Evolutionary conservation across 2,797 vertebrate species (phyloP).

Genomic region (Mallotus villosus): DNA sequence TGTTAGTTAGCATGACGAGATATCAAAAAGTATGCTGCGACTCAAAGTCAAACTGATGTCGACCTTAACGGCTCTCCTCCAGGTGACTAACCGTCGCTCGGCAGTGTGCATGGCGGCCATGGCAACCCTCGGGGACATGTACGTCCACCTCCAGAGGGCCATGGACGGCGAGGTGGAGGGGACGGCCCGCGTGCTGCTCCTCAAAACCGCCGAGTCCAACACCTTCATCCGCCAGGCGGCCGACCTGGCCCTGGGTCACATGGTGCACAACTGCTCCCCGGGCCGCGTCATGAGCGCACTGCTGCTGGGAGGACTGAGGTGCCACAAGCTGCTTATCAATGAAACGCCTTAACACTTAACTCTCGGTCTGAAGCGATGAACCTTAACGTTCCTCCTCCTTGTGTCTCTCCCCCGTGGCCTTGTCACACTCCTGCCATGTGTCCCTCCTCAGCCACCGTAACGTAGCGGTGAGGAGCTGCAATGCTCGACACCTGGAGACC

Average conservation of each 20-base stretch:
- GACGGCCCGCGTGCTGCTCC: constrained; percentile 74
- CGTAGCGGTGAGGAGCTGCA: constrained; percentile 69
- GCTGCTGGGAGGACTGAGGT: constrained; percentile 79
- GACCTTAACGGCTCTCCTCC: constrained; percentile 7
- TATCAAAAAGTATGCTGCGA: no score
- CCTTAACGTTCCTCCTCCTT: no score
- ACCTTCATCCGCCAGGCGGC: constrained; percentile 81
- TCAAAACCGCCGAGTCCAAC: constrained; percentile 79
- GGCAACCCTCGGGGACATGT: constrained; percentile 77
- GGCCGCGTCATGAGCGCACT: constrained; percentile 73
- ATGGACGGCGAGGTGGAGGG: constrained; percentile 81
- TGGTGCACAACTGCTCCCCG: constrained; percentile 78
- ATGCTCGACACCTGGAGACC: constrained; percentile 72
- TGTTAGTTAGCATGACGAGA: neutral
- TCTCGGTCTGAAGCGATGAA: no score
- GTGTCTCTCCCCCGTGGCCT: neutral
- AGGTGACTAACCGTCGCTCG: constrained; percentile 82
- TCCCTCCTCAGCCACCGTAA: constrained; percentile 70
- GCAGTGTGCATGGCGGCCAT: constrained; percentile 80
- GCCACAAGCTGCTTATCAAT: constrained; percentile 24
- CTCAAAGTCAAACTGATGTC: no score
- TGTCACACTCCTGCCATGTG: neutral
- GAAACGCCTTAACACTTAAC: neutral
- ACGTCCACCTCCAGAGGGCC: constrained; percentile 73
- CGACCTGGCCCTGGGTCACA: constrained; percentile 74